Evolutionary conservation across 2,113 vertebrate genomes (phyloP).

Genomic region (Pseudopodoces humilis): DNA sequence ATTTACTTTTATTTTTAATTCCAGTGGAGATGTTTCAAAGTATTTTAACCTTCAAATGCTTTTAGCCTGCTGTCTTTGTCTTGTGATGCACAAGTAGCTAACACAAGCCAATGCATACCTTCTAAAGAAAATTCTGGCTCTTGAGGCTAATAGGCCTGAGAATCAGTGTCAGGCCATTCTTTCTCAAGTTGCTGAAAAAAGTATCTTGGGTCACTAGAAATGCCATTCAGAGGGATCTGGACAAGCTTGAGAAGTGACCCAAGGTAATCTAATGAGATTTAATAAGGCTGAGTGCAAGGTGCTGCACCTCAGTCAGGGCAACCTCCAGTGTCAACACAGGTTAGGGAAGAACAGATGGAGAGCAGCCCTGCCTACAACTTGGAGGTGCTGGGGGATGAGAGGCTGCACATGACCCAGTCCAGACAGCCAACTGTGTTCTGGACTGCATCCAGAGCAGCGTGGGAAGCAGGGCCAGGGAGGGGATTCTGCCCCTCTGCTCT

Average conservation of each 20-base stretch:
- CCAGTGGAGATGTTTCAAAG: not conserved
- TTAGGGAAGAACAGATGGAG: not conserved
- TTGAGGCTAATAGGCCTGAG: not conserved
- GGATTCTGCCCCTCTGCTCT: not conserved
- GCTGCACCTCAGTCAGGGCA: rapidly evolving
- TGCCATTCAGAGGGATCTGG: not conserved
- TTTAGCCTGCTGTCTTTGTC: not conserved
- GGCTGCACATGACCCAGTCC: not conserved
- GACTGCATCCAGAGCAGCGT: rapidly evolving
- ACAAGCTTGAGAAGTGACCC: not conserved
- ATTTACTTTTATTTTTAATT: not conserved
- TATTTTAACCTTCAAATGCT: not conserved
- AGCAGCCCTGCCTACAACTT: not conserved
- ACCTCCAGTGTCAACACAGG: rapidly evolving
- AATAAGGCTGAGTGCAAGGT: not conserved
- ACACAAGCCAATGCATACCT: not conserved
- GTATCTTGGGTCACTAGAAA: not conserved
- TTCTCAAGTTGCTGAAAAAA: not conserved
- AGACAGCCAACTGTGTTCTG: rapidly evolving
- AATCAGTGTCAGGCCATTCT: not conserved
- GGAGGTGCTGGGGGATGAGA: not conserved
- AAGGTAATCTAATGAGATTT: not conserved
- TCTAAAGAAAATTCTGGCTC: not conserved
- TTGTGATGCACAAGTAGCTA: not conserved
- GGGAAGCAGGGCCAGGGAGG: not conserved